Evolutionary conservation across 2,888 invertebrate genomes (phyloP).

Genomic region (Blastobasis lacticolella): DNA sequence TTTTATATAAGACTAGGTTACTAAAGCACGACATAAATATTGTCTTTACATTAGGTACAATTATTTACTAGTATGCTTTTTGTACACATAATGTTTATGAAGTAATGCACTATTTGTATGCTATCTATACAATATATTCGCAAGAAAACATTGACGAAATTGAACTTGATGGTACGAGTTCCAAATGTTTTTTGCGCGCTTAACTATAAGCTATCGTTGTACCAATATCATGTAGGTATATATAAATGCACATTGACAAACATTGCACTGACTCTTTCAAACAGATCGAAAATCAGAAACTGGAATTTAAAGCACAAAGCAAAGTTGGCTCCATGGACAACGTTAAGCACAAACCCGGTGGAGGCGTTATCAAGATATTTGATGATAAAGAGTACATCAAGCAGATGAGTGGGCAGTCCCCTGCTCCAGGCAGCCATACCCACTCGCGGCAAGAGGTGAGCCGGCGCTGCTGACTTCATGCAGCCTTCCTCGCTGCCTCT

Average conservation of each 20-base stretch:
- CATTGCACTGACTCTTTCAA: conserved; percentile 53
- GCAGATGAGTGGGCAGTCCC: conserved; percentile 75
- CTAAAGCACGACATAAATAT: too few relatives aligned
- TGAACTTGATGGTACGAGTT: too few relatives aligned
- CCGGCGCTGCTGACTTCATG: conserved; percentile 19
- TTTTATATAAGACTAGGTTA: too few relatives aligned
- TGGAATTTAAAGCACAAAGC: conserved; percentile 94
- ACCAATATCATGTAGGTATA: background rate
- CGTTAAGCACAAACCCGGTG: conserved; percentile 92
- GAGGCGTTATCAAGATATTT: conserved; percentile 95
- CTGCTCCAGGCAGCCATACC: conserved; percentile 49
- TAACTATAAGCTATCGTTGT: too few relatives aligned
- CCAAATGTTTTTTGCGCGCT: too few relatives aligned
- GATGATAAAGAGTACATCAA: conserved; percentile 93
- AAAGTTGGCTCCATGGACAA: conserved; percentile 94
- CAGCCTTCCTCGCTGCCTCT: conserved; percentile 22
- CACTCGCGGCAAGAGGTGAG: conserved; percentile 70
- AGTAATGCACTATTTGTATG: background rate
- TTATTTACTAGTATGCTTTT: background rate
- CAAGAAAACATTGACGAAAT: too few relatives aligned
- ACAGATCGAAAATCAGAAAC: conserved; percentile 91
- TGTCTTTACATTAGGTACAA: too few relatives aligned
- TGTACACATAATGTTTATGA: background rate
- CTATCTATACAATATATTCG: too few relatives aligned
- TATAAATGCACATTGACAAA: conserved; percentile 2